phyloP scores from a whole-genome alignment of 1,140 invertebrate genomes.

The Vanessa atalanta region DNA sequence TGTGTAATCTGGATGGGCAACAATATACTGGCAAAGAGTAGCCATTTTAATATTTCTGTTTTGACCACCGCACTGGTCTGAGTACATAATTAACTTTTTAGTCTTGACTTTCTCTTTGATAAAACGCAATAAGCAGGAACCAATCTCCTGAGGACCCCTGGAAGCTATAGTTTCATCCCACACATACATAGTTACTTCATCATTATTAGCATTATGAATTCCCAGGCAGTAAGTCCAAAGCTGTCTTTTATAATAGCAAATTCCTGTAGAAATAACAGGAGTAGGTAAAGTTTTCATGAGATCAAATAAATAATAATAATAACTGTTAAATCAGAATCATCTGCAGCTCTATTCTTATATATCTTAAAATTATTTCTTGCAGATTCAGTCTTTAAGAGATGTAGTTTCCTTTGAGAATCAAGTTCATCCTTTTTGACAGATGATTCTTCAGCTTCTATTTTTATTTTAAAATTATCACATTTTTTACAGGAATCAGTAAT shows the following conservation, averaged over 20 bases:
- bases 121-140: conserved; percentile 26
- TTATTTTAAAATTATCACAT: conserved; percentile 29
- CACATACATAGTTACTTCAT: conserved; percentile 26
- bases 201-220: conserved; percentile 29
- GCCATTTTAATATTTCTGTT: neutral
- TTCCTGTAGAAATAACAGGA: conserved; percentile 19
- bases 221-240: conserved; percentile 31
- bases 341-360: conserved; percentile 2
- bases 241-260: conserved; percentile 21
- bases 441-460: conserved; percentile 17
- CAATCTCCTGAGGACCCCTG: conserved; percentile 27
- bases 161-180: conserved; percentile 33
- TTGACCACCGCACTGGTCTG: conserved; percentile 18
- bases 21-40: conserved; percentile 13
- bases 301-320: conserved; percentile 23
- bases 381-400: conserved; percentile 19
- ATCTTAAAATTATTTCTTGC: conserved; percentile 19
- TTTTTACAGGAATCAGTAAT: conserved; percentile 24
- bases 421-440: conserved; percentile 9
- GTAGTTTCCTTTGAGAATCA: conserved; percentile 11
- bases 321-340: conserved; percentile 17
- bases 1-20: conserved; percentile 13
- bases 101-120: conserved; percentile 24
- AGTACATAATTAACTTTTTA: conserved; percentile 30
- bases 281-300: conserved; percentile 26